phyloP scores from a whole-genome alignment of 2,888 invertebrate species.

The Cephonodes hylas region DNA sequence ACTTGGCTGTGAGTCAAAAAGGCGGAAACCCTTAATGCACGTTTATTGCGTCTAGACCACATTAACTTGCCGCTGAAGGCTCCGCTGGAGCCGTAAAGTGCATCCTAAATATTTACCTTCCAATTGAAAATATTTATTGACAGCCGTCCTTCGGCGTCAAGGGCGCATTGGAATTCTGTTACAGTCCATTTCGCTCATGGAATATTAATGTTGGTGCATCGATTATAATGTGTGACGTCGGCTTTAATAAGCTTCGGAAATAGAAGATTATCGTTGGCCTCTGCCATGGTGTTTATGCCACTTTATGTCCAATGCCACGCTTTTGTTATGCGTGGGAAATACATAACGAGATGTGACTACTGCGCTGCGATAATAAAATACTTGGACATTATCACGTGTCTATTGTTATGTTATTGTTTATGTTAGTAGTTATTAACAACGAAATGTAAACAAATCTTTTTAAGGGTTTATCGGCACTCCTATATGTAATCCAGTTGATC shows the following conservation, averaged over 20 bases:
- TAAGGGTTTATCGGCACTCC: too few relatives aligned
- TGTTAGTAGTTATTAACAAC: too few relatives aligned
- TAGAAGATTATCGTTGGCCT: not conserved
- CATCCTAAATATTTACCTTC: not conserved
- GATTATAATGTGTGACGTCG: not conserved
- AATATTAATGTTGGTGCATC: not conserved
- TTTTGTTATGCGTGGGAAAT: conserved; percentile 4
- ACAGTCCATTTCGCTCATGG: not conserved
- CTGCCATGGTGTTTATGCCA: not conserved
- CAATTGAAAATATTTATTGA: not conserved
- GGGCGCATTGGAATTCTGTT: not conserved
- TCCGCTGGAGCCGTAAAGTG: not conserved
- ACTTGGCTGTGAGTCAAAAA: not conserved
- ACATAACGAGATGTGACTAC: not conserved
- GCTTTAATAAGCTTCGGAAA: conserved; percentile 9
- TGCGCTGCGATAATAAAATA: not conserved
- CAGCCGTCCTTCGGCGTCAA: not conserved
- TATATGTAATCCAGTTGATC: too few relatives aligned
- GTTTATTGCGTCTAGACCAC: conserved; percentile 1
- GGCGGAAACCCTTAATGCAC: not conserved
- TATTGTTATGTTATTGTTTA: not conserved
- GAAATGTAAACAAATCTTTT: too few relatives aligned
- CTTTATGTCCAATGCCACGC: not conserved
- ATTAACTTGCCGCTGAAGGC: not conserved
- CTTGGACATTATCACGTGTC: not conserved